Base-by-base conservation (phyloP, 2,888 invertebrate species). In the Oxyteleia sp. region DNA sequence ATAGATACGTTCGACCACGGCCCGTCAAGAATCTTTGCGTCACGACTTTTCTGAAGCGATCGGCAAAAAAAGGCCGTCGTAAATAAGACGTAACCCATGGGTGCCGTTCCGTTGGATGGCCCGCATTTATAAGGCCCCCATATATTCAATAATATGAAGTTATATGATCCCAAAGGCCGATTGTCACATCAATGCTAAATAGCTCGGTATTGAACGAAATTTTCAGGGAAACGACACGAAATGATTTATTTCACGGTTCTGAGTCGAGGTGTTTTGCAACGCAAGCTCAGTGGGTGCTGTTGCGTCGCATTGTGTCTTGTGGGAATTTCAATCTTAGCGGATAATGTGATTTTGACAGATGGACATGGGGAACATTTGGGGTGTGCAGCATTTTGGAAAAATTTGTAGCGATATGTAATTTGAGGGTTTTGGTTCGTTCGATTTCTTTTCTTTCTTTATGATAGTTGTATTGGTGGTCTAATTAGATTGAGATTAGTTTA, bases 1-100 rank as follows among this genome's bases (percentile, higher is more conserved):
- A 83, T 83, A 80, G 84, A 80, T 72, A 82, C 63, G 80, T 80
- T 43, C 74, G 55, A 84, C 82, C 85, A 49, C 84, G 76, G 74
- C 55, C 80, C 75, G 83, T 80, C 83, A 69, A 80, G 53, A 69
- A 80, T 79, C 69, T 66, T 84, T 84, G 75, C 79, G 83, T 75
- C 83, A 79, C 74, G 68, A 71, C 55, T 78, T 82, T 82, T 64
- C 72, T 71, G 61, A 64, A 74, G 43, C 66, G 55, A 45, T 63
- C 49, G 64, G 45, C 55, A 59, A 71, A 80, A 74, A 75, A 75
- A 32, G 64, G 10, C 59, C 47, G 43, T 74, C 82, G 71, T 83
- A 83, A 83, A 78, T 74, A 78, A 83, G 82, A 83, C 74, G 82
- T 78, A 78, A 83, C 61, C 72, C 74, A 61, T 32, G 76, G 64